Evolutionary conservation across 2,888 invertebrate genomes (phyloP).

Genomic region (Drosophila colorata): DNA sequence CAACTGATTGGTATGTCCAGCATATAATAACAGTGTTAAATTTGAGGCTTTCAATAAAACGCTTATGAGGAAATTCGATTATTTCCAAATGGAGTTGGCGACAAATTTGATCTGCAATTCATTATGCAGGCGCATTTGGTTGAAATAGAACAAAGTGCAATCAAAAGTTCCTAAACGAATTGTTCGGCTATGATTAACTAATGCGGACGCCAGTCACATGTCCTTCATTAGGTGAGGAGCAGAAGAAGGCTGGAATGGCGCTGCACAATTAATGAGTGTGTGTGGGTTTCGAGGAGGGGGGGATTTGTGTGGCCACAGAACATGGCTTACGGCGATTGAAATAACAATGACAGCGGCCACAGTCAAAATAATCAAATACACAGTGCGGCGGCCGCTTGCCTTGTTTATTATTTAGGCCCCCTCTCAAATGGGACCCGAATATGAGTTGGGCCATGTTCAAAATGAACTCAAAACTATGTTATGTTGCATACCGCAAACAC

Average conservation of each 20-base stretch:
- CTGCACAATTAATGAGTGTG: no score
- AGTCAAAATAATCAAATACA: slow-evolving; percentile 48
- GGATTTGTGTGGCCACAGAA: background rate
- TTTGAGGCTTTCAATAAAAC: slow-evolving; percentile 1
- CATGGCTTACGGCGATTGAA: slow-evolving; percentile 52
- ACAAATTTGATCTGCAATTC: slow-evolving; percentile 13
- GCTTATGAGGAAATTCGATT: slow-evolving; percentile 7
- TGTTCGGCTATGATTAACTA: slow-evolving; percentile 35
- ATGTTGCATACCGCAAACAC: slow-evolving; percentile 20
- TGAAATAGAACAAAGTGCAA: slow-evolving; percentile 22
- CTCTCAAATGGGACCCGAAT: background rate
- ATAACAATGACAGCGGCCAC: slow-evolving; percentile 39
- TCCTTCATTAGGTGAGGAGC: background rate
- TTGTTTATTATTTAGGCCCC: slow-evolving; percentile 24
- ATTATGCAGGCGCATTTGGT: slow-evolving; percentile 13
- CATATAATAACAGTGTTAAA: slow-evolving; percentile 6
- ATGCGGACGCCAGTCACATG: slow-evolving; percentile 3
- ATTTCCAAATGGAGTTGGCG: slow-evolving; percentile 1
- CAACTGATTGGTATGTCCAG: background rate
- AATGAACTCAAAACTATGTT: slow-evolving; percentile 36
- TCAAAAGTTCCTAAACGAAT: slow-evolving; percentile 33
- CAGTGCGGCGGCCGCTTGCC: slow-evolving; percentile 11
- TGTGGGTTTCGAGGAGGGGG: background rate
- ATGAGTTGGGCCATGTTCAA: slow-evolving; percentile 12
- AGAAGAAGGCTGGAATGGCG: no score